These are phyloP conservation scores for Dryoscopus gambensis DNA, from an alignment of 2,113 vertebrate genomes.

Conservation along the genomic window DNA sequence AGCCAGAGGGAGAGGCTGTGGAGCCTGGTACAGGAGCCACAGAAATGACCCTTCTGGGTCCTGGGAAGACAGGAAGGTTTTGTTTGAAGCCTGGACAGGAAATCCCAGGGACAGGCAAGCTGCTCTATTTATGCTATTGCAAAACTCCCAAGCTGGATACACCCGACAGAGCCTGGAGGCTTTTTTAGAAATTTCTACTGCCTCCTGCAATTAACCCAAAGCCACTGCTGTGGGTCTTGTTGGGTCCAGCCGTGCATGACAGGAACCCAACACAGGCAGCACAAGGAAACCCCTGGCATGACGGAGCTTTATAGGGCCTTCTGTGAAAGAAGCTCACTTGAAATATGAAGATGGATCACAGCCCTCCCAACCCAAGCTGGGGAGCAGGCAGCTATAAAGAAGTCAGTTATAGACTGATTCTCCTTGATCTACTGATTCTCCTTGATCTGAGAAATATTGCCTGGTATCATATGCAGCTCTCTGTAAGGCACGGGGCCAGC, in stretches of 20 bases:
- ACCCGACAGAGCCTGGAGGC: not conserved
- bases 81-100: not conserved
- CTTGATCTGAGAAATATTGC: not conserved
- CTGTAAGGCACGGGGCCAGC: not conserved
- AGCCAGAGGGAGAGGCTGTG: not conserved
- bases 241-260: not conserved
- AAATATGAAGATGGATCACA: accelerated
- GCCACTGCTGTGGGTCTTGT: not conserved
- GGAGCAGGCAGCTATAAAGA: not conserved
- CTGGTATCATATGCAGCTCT: not conserved
- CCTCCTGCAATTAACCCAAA: not conserved
- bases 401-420: not conserved
- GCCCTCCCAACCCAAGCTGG: not conserved
- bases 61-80: not conserved
- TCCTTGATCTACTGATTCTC: not conserved
- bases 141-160: not conserved
- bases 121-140: not conserved
- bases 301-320: not conserved
- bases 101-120: not conserved
- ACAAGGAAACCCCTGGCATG: not conserved
- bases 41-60: not conserved
- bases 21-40: not conserved
- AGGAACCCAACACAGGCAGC: not conserved
- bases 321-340: not conserved
- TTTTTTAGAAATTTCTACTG: not conserved